Conservation (phyloP, 2,113 vertebrate species). For the Cavia aperea region DNA sequence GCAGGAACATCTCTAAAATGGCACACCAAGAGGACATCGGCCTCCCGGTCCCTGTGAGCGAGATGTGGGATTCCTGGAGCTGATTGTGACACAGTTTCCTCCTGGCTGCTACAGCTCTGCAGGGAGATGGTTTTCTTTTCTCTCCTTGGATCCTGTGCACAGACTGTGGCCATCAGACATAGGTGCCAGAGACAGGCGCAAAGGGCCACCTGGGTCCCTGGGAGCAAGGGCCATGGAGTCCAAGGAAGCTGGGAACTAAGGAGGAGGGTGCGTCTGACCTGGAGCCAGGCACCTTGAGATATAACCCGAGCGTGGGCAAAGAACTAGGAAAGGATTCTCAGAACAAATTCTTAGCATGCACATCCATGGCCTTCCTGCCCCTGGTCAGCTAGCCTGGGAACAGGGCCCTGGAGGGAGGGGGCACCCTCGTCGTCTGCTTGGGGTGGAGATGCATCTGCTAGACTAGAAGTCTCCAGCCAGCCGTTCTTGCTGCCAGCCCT, state of each 20-base stretch:
- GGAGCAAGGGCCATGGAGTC: rapidly evolving
- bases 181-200: not conserved
- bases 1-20: not conserved
- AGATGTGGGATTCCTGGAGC: not conserved
- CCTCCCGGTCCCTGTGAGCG: not conserved
- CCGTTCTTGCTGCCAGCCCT: too few species aligned
- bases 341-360: not conserved
- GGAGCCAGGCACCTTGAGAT: not conserved
- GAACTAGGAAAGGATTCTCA: not conserved
- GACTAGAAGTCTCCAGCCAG: not conserved
- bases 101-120: rapidly evolving
- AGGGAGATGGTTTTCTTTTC: not conserved
- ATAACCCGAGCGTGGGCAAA: too few species aligned
- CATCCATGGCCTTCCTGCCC: not conserved
- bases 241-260: not conserved
- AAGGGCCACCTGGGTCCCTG: not conserved
- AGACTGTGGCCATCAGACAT: not conserved
- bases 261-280: not conserved
- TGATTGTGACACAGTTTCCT: not conserved
- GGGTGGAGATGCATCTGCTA: not conserved
- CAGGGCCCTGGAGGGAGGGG: not conserved
- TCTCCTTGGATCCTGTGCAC: not conserved
- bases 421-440: not conserved
- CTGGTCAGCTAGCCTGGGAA: not conserved
- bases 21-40: not conserved